Evolutionary conservation across 2,888 invertebrate species (phyloP), one percentile per base, ranked within the genome.

Genomic region (Ceramica pisi): DNA sequence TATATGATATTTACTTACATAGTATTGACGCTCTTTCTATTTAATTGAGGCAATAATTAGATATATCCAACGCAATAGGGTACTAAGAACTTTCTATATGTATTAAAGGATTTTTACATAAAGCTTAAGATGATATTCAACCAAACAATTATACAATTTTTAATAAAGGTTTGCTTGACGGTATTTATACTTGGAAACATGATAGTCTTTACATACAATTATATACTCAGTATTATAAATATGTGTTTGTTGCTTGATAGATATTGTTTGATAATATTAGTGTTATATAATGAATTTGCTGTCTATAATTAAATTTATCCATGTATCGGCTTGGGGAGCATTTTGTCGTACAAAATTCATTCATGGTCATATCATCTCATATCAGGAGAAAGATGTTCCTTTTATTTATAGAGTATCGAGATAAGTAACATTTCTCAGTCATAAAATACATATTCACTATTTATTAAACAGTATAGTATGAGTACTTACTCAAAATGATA

Each of bases 321-420:
- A 69, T 64, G 67, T 71, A 69, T 80, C 79, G 80, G 86, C 86
- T 86, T 88, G 77, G 78, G 84, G 82, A 90, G 86, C 88, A 87
- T 86, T 78, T 79, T 86, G 86, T 80, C 89, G 95, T 94, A 93
- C 95, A 95, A 94, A 93, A 86, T 80, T 90, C 92, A 94, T 93
- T 93, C 94, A 95, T 93, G 86, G 87, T 93, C 96, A 93, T 95
- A 96, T 96, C 95, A 94, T 92, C 80, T 92, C 95, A 95, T 95
- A 94, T 95, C 94, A 85, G 53, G 56, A 81, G 80, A 85, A 82
- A 78, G 53, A 83, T 83, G 81, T 87, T 87, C 82, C 82, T 88
- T 84, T 78, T 81, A 83, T 81, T 84, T 80, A 78, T 63, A 81
- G 71, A 76, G 38, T 78, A 77, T 74, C 26, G 67, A 68, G 74